These are phyloP conservation scores for Neria commutata DNA, from an alignment of 2,888 invertebrate genomes.

Conservation along the genomic window DNA sequence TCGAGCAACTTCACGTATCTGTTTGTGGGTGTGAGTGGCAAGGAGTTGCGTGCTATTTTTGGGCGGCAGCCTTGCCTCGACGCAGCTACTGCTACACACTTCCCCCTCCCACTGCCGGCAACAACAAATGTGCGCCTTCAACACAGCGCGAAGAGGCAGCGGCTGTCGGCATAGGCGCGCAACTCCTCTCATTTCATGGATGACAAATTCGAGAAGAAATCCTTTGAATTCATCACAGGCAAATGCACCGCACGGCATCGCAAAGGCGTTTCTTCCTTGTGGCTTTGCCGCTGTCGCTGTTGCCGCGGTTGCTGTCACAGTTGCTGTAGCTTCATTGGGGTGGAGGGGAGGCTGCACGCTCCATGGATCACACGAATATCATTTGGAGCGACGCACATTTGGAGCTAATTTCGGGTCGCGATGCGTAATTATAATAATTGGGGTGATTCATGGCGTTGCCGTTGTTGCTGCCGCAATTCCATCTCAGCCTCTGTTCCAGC, in stretches of 20 bases:
- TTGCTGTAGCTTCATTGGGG: background rate
- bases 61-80: no score
- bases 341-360: background rate
- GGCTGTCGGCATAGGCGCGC: background rate
- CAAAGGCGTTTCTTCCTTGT: background rate
- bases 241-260: background rate
- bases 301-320: no score
- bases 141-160: background rate
- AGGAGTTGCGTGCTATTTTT: no score
- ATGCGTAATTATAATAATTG: constrained; percentile 1
- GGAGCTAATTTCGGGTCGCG: background rate
- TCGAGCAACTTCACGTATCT: no score
- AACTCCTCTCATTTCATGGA: background rate
- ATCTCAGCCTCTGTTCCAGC: background rate
- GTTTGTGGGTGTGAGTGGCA: no score
- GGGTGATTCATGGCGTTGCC: background rate
- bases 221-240: background rate
- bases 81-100: no score
- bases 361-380: constrained; percentile 2
- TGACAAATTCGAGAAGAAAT: constrained; percentile 1
- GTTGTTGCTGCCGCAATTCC: background rate
- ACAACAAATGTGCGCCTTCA: background rate
- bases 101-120: no score
- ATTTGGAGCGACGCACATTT: background rate
- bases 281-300: no score